A percentile compares a stretch with the other conserved stretches of the same genome.
Conservation (phyloP, 2,113 vertebrate genomes). For the human region GRCh38 chr1:175294501-175295000, state of each 20-base stretch:
- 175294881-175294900: neutral
- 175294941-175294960: neutral
- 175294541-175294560: neutral
- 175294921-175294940: neutral
- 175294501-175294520: neutral
- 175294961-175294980: neutral
- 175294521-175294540: neutral
- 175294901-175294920: neutral
- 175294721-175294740: neutral
- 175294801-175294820: neutral
- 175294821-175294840: neutral
- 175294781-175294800: neutral
- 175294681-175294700: neutral
- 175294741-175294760: neutral
- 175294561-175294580: neutral
- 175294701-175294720: neutral
- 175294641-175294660: neutral
- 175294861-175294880: neutral
- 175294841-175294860: neutral
- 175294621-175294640: neutral
- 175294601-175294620: neutral
- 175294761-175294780: neutral
- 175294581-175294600: neutral
- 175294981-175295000: neutral
- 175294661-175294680: neutral